These are phyloP conservation scores for Actenoides hombroni DNA, from an alignment of 2,113 vertebrate species.

Conservation along the genomic window DNA sequence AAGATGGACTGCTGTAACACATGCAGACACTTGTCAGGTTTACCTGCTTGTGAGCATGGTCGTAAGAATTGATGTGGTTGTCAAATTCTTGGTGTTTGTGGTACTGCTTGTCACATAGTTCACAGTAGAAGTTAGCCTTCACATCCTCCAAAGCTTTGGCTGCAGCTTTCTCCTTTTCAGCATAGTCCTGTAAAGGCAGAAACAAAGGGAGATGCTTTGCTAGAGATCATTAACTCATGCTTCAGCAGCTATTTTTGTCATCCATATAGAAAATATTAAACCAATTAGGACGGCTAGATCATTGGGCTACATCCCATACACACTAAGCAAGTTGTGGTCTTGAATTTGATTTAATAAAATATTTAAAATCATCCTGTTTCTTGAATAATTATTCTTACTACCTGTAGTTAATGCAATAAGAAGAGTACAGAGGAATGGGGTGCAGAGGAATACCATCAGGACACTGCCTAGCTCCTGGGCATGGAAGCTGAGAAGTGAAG, in stretches of 20 bases:
- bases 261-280: not conserved
- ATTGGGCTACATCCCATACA: not conserved
- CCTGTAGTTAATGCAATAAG: not conserved
- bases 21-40: not conserved
- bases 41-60: constrained; percentile 99
- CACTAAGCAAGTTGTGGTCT: not conserved
- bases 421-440: not conserved
- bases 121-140: constrained; percentile 97
- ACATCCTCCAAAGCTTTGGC: constrained; percentile 90
- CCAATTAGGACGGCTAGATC: not conserved
- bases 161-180: constrained; percentile 87
- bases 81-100: constrained; percentile 99
- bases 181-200: constrained; percentile 83
- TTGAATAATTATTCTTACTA: not conserved
- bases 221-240: not conserved
- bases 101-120: constrained; percentile 99
- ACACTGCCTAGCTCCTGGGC: not conserved
- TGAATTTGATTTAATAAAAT: not conserved
- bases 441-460: not conserved
- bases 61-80: constrained; percentile 99
- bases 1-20: not conserved
- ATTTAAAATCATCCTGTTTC: not conserved
- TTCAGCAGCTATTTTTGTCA: not conserved
- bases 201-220: constrained; percentile 13
- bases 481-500: not conserved